These are phyloP conservation scores for Petaurus breviceps DNA, from an alignment of 2,113 vertebrate species.

Conservation along the genomic window DNA sequence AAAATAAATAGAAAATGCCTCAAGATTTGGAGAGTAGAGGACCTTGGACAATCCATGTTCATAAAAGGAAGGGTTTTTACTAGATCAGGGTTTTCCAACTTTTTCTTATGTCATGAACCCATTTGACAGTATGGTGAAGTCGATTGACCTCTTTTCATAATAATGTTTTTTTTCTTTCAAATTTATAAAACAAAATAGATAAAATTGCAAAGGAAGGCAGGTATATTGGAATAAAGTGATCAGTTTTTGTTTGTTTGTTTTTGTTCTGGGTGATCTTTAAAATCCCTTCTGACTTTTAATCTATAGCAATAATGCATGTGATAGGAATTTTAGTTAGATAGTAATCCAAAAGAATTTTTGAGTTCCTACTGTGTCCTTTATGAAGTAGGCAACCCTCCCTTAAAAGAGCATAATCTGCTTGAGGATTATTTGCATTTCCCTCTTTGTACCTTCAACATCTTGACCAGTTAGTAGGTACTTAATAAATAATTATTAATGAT, in stretches of 20 bases:
- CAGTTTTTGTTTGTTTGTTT: neutral
- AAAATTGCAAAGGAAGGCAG: neutral
- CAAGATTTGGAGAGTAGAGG: neutral
- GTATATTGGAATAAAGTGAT: neutral
- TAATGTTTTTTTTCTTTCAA: neutral
- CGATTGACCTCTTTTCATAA: neutral
- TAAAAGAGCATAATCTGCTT: neutral
- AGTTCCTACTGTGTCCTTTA: neutral
- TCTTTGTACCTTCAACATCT: neutral
- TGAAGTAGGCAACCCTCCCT: neutral
- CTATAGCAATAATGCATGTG: neutral
- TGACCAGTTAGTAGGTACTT: neutral
- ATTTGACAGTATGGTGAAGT: neutral
- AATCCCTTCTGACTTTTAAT: neutral
- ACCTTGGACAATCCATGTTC: neutral
- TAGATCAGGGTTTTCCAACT: neutral
- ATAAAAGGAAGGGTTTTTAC: neutral
- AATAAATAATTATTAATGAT: neutral
- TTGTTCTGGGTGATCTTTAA: neutral
- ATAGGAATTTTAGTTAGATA: neutral
- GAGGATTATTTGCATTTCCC: neutral
- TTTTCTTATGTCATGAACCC: neutral
- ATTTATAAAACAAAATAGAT: neutral
- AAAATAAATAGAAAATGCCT: neutral
- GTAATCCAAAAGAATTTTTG: neutral